Conservation (phyloP, 2,797 vertebrate species). For the Enteromius treurensis region DNA sequence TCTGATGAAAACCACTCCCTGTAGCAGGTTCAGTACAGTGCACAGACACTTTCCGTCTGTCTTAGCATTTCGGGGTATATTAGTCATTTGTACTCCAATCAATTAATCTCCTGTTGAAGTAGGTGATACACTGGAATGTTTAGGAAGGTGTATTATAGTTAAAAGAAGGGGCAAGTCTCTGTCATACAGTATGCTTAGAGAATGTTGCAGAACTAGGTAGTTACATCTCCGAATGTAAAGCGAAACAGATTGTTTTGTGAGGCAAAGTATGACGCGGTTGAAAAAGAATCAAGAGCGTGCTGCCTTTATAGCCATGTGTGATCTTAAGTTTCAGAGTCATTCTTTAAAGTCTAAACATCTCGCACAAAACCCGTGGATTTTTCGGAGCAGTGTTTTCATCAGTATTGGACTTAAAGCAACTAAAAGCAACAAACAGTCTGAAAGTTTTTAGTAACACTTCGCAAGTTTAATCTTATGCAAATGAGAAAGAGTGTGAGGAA, state of each 20-base stretch:
- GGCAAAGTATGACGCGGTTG: not conserved
- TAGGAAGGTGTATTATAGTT: not conserved
- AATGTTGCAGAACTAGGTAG: slow-evolving; percentile 15
- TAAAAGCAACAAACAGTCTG: not conserved
- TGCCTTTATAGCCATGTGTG: not conserved
- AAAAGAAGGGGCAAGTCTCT: not conserved
- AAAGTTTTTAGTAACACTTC: not conserved
- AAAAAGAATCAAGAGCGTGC: slow-evolving; percentile 1
- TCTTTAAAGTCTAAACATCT: slow-evolving; percentile 1
- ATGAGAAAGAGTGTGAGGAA: not conserved
- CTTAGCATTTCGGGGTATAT: not conserved
- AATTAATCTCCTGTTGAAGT: not conserved
- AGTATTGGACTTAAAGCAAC: not conserved
- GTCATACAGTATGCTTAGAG: not conserved
- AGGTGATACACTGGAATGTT: not conserved
- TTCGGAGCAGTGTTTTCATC: not conserved
- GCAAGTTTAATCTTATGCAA: not conserved
- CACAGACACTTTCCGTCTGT: not conserved
- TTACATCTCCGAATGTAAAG: not conserved
- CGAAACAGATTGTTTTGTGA: slow-evolving; percentile 25
- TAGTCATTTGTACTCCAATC: not conserved
- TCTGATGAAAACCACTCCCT: not conserved
- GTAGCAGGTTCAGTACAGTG: slow-evolving; percentile 18
- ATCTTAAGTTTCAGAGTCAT: not conserved
- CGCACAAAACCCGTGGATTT: not conserved